These are phyloP conservation scores for Stomatorhinus walkeri DNA, from an alignment of 2,797 vertebrate species.

Conservation along the genomic window DNA sequence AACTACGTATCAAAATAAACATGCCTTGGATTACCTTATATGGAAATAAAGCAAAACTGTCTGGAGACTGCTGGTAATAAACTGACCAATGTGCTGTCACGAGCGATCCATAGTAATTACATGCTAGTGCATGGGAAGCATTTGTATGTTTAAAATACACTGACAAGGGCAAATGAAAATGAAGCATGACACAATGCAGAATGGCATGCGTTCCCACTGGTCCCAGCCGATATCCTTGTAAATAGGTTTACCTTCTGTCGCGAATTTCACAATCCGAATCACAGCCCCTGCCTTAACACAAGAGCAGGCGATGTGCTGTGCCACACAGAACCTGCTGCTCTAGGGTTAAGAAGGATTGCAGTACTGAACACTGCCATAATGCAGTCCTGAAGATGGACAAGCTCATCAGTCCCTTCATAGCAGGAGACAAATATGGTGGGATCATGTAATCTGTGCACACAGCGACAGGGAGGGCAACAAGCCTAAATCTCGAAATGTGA, in stretches of 20 bases:
- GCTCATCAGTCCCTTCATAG: neutral
- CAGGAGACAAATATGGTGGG: neutral
- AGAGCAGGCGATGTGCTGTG: neutral
- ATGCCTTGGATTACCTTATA: neutral
- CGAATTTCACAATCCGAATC: neutral
- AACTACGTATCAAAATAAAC: neutral
- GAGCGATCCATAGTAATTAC: neutral
- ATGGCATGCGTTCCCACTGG: neutral
- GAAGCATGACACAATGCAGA: neutral
- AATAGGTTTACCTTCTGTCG: neutral
- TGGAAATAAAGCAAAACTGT: neutral
- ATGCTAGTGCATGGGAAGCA: neutral
- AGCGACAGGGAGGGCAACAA: neutral
- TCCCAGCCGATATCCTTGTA: neutral
- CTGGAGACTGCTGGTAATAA: neutral
- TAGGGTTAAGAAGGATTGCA: neutral
- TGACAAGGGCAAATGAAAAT: neutral
- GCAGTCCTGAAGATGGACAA: neutral
- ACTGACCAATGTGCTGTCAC: neutral
- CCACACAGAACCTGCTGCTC: neutral
- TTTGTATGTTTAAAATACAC: slow-evolving; percentile 5
- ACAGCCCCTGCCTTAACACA: neutral
- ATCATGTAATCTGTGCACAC: neutral
- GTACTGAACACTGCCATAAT: neutral
- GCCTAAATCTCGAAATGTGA: neutral